Percentiles rank a stretch among this genome's conserved stretches.
phyloP scores from a whole-genome alignment of 2,797 vertebrate species.

The Sebastes ruberrimus region DNA sequence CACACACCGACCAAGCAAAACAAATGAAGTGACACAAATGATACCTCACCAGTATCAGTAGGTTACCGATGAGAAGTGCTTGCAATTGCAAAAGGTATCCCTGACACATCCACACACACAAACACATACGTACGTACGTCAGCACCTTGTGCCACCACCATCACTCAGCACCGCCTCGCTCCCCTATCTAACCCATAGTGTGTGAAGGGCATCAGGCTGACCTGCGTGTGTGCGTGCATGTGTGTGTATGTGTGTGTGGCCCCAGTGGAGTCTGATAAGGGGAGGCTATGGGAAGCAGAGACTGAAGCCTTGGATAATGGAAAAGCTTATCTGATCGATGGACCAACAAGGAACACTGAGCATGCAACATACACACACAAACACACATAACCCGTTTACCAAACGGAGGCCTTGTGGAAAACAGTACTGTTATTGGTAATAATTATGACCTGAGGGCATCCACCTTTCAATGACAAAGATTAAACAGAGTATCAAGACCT shows the following conservation, averaged over 20 bases:
- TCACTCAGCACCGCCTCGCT: slow-evolving; percentile 77
- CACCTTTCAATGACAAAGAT: slow-evolving; percentile 78
- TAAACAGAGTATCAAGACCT: slow-evolving; percentile 60
- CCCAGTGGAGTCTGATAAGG: slow-evolving; percentile 81
- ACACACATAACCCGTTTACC: slow-evolving; percentile 64
- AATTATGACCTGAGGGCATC: slow-evolving; percentile 70
- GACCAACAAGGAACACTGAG: slow-evolving; percentile 80
- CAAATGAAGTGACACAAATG: slow-evolving; percentile 80
- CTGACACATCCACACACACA: slow-evolving; percentile 70
- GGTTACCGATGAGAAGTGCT: slow-evolving; percentile 76
- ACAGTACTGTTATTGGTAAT: slow-evolving; percentile 74
- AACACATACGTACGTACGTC: slow-evolving; percentile 73
- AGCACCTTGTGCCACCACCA: slow-evolving; percentile 80
- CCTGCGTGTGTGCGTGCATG: slow-evolving; percentile 53
- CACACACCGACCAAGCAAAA: slow-evolving; percentile 60
- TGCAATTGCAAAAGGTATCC: slow-evolving; percentile 77
- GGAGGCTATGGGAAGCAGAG: slow-evolving; percentile 80
- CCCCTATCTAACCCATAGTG: slow-evolving; percentile 76
- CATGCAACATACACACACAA: slow-evolving; percentile 57
- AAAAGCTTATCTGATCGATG: slow-evolving; percentile 85
- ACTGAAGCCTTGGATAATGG: slow-evolving; percentile 84
- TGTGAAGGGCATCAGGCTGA: slow-evolving; percentile 83
- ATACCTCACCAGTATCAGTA: slow-evolving; percentile 75
- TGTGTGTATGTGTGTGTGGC: slow-evolving; percentile 41
- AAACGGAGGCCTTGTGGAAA: slow-evolving; percentile 67